These are phyloP conservation scores for human DNA, from an alignment of 2,113 vertebrate genomes.

Conservation along the genomic window GRCh38 chr3:130976001-130976500, in stretches of 20 bases:
- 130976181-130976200: neutral
- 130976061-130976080: neutral
- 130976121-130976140: neutral
- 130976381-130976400: neutral
- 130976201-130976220: neutral
- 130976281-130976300: neutral
- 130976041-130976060: too few species aligned
- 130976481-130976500: slow-evolving; percentile 34
- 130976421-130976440: neutral
- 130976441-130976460: neutral
- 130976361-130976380: neutral
- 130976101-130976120: neutral
- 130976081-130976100: neutral
- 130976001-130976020: neutral
- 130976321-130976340: neutral
- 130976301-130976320: neutral
- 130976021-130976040: too few species aligned
- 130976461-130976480: slow-evolving; percentile 15
- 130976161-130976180: slow-evolving; percentile 6
- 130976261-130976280: neutral
- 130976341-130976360: neutral
- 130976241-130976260: neutral
- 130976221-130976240: neutral
- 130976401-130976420: neutral
- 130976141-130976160: neutral